phyloP scores from a whole-genome alignment of 2,888 invertebrate genomes.

The Hypena proboscidalis region DNA sequence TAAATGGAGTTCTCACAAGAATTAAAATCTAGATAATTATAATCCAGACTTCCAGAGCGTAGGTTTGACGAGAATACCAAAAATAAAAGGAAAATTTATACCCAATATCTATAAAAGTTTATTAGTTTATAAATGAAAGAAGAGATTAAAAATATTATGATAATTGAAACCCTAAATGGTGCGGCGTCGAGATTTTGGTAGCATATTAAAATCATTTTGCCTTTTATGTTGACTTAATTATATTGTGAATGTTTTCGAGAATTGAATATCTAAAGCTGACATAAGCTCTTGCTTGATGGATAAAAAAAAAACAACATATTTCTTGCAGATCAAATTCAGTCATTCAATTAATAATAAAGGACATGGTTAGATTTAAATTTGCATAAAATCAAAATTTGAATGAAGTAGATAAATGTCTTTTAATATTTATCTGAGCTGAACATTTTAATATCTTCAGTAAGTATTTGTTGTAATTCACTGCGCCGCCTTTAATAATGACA shows the following conservation, averaged over 20 bases:
- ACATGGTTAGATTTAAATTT: slow-evolving; percentile 50
- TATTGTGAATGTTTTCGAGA: slow-evolving; percentile 13
- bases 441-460: slow-evolving; percentile 7
- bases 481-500: too few species aligned
- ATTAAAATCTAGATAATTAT: not conserved
- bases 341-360: slow-evolving; percentile 12
- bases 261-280: slow-evolving; percentile 24
- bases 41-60: not conserved
- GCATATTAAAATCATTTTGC: slow-evolving; percentile 8
- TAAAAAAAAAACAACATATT: too few species aligned
- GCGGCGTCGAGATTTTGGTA: slow-evolving; percentile 3
- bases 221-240: slow-evolving; percentile 17
- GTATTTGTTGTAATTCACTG: too few species aligned
- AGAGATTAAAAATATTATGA: slow-evolving; percentile 13
- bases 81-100: slow-evolving; percentile 20
- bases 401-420: slow-evolving; percentile 10
- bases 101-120: slow-evolving; percentile 16
- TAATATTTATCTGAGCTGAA: slow-evolving; percentile 30
- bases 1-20: not conserved
- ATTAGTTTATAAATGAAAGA: slow-evolving; percentile 15
- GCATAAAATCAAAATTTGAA: slow-evolving; percentile 51
- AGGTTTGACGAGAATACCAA: slow-evolving; percentile 9
- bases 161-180: slow-evolving; percentile 23
- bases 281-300: too few species aligned
- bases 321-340: too few species aligned